Evolutionary conservation across 2,797 vertebrate genomes (phyloP), one percentile per base, ranked within the genome.

Genomic region (Centroberyx gerrardi): DNA sequence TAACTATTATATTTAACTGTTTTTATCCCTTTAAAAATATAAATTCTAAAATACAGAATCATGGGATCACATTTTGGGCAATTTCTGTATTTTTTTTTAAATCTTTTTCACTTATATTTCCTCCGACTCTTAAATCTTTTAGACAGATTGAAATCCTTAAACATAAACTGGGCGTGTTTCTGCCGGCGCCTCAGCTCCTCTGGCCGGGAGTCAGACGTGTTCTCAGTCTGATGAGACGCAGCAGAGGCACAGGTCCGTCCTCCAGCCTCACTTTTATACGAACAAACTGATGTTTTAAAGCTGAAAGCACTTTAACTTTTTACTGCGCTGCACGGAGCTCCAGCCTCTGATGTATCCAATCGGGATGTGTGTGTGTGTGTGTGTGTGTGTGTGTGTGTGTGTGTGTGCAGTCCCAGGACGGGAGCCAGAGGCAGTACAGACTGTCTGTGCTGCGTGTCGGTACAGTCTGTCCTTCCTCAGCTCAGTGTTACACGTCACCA

Each of bases 401-500:
- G 52, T 49, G 61, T 31, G 44, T 17, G 27, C 10, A 44, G 61
- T 27, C 33, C 18, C 10, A 12, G 38, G 58, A 62, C 54, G 22
- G 33, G 28, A 72, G 38, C 48, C 69, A 69, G 28, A 68, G 70
- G 5, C 29, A 56, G 67, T 54, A 5, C 18, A 18, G 56, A 31
- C 33, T 55, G 46, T 62, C 42, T 60, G 18, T 44, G 27, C 27
- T 60, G 42, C 38, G 67, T 52, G 62, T 28, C 12, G 8, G 66
- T 52, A 68, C 74, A 72, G 29, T 15, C 18, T 86, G 75, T 82
- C 62, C 60, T 0, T 72, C 46, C 59, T 61, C 28, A 62, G 29
- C 12, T 54, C 71, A 46, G 22, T 12, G 8, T 49, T 67, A 61
- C 73, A 83, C 64, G 59, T 86, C 81, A 78, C 68, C 83, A 88